Evolutionary conservation across 2,113 vertebrate species (phyloP).

Genomic region (Lepus europaeus): DNA sequence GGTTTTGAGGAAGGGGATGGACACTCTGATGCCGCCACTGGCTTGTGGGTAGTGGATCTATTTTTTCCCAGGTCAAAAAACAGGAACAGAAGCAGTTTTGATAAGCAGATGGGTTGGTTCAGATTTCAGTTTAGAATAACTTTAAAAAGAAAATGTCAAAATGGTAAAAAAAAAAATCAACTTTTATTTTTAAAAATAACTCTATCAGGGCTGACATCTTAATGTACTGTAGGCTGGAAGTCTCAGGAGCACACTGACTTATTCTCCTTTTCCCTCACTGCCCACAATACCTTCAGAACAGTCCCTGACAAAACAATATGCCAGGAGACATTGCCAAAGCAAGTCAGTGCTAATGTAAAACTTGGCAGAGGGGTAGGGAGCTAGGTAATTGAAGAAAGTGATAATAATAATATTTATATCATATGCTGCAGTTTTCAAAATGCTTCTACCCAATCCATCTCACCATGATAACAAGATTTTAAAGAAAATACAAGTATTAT

Average conservation of each 20-base stretch:
- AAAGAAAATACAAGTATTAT: neutral
- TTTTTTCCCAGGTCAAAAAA: conserved; percentile 19
- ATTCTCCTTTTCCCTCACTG: neutral
- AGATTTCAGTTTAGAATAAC: conserved; percentile 28
- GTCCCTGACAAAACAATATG: neutral
- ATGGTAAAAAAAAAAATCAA: conserved; percentile 16
- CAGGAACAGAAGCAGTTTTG: conserved; percentile 11
- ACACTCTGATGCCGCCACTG: neutral
- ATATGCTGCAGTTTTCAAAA: neutral
- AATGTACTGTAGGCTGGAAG: neutral
- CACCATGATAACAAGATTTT: neutral
- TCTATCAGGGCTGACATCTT: conserved; percentile 48
- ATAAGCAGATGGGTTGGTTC: neutral
- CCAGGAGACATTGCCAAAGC: neutral
- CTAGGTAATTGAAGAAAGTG: neutral
- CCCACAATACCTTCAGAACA: neutral
- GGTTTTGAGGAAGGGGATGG: neutral
- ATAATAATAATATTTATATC: conserved; percentile 3
- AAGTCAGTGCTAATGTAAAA: neutral
- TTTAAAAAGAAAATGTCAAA: conserved; percentile 51
- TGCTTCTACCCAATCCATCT: neutral
- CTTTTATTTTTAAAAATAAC: conserved; percentile 25
- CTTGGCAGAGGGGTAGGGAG: neutral
- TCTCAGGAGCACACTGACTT: conserved; percentile 11
- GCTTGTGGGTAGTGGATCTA: neutral